Percentiles rank a stretch among this genome's conserved stretches.
Conservation (phyloP, 2,113 vertebrate genomes). For the Crotalus viridis region DNA sequence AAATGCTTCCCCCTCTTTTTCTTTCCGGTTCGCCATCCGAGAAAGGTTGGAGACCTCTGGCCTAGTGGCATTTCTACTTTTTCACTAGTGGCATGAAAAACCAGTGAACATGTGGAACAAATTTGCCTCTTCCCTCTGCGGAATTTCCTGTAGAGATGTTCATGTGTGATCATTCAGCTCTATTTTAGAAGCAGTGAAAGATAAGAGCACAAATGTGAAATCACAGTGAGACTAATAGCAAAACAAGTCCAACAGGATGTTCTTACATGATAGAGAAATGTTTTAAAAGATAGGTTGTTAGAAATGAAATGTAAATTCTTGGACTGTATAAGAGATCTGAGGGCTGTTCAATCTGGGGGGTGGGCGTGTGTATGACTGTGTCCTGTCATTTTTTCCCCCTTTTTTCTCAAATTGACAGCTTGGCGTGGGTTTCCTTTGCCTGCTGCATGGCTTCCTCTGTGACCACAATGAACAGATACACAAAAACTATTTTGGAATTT, state of each 20-base stretch:
- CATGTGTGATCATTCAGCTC: not conserved
- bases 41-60: no score
- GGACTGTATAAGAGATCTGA: not conserved
- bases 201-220: not conserved
- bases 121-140: no score
- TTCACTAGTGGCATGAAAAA: not conserved
- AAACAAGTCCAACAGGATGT: no score
- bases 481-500: conserved; percentile 85
- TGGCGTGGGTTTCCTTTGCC: conserved; percentile 90
- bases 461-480: conserved; percentile 86
- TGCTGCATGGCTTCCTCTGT: conserved; percentile 89
- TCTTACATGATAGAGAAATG: not conserved
- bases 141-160: not conserved
- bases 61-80: not conserved
- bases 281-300: not conserved
- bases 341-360: not conserved
- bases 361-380: not conserved
- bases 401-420: conserved; percentile 65
- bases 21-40: no score
- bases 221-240: not conserved
- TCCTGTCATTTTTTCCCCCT: conserved; percentile 30
- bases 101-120: not conserved
- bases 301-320: not conserved
- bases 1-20: no score
- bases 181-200: not conserved